Evolutionary conservation across 2,888 invertebrate genomes (phyloP).

Genomic region (Erebia aethiops): DNA sequence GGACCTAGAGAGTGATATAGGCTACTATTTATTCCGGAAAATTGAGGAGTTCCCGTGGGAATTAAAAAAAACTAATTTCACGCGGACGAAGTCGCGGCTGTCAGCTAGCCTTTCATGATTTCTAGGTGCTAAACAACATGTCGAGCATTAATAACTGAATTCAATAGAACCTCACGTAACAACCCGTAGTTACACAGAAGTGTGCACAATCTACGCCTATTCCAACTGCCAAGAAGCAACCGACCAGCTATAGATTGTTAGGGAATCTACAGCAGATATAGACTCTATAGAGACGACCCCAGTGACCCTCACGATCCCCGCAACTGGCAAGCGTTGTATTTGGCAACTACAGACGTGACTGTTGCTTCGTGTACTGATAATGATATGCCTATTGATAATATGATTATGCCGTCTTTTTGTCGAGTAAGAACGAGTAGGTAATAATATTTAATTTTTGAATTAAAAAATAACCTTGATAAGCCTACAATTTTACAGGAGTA

Average conservation of each 20-base stretch:
- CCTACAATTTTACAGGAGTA: too few relatives aligned
- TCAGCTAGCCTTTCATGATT: neutral
- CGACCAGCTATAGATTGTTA: neutral
- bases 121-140: neutral
- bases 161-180: neutral
- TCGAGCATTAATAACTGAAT: neutral
- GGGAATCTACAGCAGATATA: neutral
- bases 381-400: neutral
- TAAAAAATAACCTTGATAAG: too few relatives aligned
- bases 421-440: neutral
- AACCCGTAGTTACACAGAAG: constrained; percentile 6
- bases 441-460: too few relatives aligned
- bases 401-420: neutral
- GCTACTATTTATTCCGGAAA: too few relatives aligned
- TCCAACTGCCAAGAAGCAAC: constrained; percentile 8
- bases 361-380: constrained; percentile 1
- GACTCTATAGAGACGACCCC: constrained; percentile 21
- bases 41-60: too few relatives aligned
- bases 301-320: constrained; percentile 37
- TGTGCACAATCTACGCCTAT: neutral
- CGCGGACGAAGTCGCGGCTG: too few relatives aligned
- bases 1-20: too few relatives aligned
- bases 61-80: too few relatives aligned
- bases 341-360: constrained; percentile 33
- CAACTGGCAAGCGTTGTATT: constrained; percentile 35